Conservation (phyloP, 2,888 invertebrate species). For the Drosophila emarginata region DNA sequence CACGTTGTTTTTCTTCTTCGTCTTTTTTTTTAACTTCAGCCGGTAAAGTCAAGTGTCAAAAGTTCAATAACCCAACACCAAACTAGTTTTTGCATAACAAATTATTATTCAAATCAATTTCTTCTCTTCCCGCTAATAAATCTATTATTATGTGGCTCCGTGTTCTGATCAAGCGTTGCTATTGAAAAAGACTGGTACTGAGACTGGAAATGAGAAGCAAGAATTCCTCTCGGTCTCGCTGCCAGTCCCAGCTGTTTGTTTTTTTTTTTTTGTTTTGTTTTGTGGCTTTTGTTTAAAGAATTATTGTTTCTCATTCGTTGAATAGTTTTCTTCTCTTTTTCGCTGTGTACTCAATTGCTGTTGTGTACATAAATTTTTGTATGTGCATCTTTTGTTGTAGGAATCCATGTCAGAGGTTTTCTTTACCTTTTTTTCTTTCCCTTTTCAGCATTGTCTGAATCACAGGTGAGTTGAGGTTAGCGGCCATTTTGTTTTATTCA, state of each 20-base stretch:
- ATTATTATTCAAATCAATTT: slow-evolving; percentile 26
- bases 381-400: neutral
- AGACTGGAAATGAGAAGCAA: neutral
- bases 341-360: neutral
- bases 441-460: neutral
- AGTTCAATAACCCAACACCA: slow-evolving; percentile 61
- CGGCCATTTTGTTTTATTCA: neutral
- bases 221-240: neutral
- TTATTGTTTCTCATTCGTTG: neutral
- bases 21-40: slow-evolving; percentile 34
- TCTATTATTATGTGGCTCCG: neutral
- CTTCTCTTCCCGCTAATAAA: slow-evolving; percentile 16
- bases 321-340: neutral
- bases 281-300: neutral
- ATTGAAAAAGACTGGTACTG: neutral
- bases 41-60: slow-evolving; percentile 66
- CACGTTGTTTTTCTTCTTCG: slow-evolving; percentile 22
- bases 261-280: neutral
- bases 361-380: neutral
- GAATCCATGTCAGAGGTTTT: neutral
- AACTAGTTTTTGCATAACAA: slow-evolving; percentile 68
- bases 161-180: neutral
- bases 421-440: neutral
- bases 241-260: neutral
- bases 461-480: neutral